Evolutionary conservation across 1,140 invertebrate genomes (phyloP).

Genomic region (Thrips palmi): DNA sequence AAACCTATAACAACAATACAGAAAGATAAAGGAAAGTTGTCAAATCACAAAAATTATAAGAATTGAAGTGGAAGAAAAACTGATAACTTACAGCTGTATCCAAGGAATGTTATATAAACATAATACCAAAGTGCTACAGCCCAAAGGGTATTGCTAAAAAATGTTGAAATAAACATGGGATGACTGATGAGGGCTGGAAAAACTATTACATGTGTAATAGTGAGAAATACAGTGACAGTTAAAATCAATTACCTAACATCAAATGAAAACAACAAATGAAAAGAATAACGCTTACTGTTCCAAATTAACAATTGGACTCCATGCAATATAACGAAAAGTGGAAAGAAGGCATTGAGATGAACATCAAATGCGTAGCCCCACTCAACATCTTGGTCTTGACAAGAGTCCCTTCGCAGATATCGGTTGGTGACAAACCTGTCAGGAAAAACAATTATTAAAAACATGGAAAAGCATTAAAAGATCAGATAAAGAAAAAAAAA

Average conservation of each 20-base stretch:
- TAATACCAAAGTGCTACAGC: constrained; percentile 82
- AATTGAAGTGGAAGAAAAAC: constrained; percentile 1
- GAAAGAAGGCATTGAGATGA: constrained; percentile 96
- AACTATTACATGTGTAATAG: constrained; percentile 1
- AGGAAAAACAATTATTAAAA: constrained; percentile 15
- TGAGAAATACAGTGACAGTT: not conserved
- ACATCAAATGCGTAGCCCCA: constrained; percentile 99
- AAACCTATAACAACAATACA: constrained; percentile 46
- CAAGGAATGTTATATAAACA: constrained; percentile 93
- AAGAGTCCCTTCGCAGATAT: constrained; percentile 55
- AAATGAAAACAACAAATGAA: constrained; percentile 9
- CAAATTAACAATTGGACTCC: constrained; percentile 82
- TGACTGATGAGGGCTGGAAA: constrained; percentile 54
- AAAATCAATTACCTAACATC: not conserved
- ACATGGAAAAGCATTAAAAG: constrained; percentile 2
- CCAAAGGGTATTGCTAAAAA: constrained; percentile 91
- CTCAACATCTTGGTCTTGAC: constrained; percentile 64
- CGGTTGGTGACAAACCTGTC: constrained; percentile 73
- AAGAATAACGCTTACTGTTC: constrained; percentile 40
- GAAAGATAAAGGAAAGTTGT: constrained; percentile 4
- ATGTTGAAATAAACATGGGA: constrained; percentile 51
- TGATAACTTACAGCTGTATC: constrained; percentile 78
- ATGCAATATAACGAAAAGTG: constrained; percentile 82
- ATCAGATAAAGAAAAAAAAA: not conserved
- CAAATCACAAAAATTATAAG: constrained; percentile 1